These are phyloP conservation scores for Heliopora coerulea DNA, from an alignment of 92 coral and sea anemone species.

Conservation along the genomic window DNA sequence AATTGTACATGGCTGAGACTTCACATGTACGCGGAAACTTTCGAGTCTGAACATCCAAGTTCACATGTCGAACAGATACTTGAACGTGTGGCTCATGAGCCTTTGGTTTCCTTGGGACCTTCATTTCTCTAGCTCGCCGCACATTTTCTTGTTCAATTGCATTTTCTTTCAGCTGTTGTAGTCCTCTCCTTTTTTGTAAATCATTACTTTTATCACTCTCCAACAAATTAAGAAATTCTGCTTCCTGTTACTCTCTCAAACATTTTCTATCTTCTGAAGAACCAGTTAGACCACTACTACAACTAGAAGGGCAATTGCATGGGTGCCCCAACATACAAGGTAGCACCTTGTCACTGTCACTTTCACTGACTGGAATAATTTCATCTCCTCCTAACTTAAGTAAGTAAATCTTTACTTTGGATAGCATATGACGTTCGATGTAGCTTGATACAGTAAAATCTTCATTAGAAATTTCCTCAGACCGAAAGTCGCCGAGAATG, in stretches of 20 bases:
- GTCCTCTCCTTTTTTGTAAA: conserved; percentile 20
- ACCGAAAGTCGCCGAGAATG: conserved; percentile 48
- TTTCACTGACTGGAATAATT: conserved; percentile 3
- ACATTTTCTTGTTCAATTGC: conserved; percentile 29
- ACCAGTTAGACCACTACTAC: conserved; percentile 15
- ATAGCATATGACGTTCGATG: conserved; percentile 42
- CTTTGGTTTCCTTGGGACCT: neutral
- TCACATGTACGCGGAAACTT: too few relatives aligned
- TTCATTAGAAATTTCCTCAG: conserved; percentile 28
- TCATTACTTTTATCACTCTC: conserved; percentile 31
- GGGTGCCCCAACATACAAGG: neutral
- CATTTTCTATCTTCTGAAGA: conserved; percentile 35
- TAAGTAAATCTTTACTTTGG: conserved; percentile 58
- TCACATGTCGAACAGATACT: too few relatives aligned
- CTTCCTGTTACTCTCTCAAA: conserved; percentile 19
- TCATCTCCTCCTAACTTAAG: conserved; percentile 9
- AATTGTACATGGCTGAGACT: conserved; percentile 45
- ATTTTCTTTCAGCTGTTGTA: conserved; percentile 9
- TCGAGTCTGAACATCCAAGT: too few relatives aligned
- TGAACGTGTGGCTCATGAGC: too few relatives aligned
- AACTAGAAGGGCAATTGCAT: neutral
- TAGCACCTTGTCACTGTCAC: conserved; percentile 20
- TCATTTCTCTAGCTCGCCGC: neutral
- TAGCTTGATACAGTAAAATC: conserved; percentile 42
- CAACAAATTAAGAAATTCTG: conserved; percentile 22